Conservation (phyloP, 2,888 invertebrate species). For the Alviniconcha strummeri region DNA sequence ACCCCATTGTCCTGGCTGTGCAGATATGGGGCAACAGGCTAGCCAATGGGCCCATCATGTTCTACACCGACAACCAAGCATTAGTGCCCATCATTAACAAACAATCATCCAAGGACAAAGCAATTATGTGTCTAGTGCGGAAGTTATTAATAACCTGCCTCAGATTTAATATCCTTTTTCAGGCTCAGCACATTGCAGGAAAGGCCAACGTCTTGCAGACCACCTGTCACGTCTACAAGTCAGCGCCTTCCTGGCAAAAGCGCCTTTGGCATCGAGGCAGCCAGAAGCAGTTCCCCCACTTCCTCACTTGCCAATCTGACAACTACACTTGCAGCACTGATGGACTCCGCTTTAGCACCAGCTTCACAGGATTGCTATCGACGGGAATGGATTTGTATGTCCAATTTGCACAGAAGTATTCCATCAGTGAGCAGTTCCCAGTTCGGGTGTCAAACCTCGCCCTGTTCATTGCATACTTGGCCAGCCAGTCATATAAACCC, state of each 20-base stretch:
- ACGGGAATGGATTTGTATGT: background rate
- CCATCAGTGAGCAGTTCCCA: background rate
- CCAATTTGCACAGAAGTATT: background rate
- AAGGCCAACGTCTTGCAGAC: background rate
- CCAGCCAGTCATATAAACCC: background rate
- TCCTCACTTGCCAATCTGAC: background rate
- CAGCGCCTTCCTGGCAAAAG: background rate
- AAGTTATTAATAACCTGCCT: background rate
- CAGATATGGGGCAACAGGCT: background rate
- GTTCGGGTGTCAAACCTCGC: background rate
- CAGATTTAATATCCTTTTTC: background rate
- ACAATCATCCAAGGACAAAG: conserved; percentile 4
- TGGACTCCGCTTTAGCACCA: background rate
- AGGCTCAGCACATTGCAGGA: background rate
- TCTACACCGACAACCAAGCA: conserved; percentile 16
- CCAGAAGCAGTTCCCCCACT: background rate
- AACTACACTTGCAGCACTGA: background rate
- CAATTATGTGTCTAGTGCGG: background rate
- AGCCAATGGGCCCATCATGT: background rate
- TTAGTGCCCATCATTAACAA: conserved; percentile 17
- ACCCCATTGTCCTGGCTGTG: conserved; percentile 12
- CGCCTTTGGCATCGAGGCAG: background rate
- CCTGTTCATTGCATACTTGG: background rate
- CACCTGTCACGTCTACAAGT: background rate
- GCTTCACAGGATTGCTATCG: background rate